Base-by-base conservation (phyloP, 2,113 vertebrate genomes). In the Psephotus haematonotus region DNA sequence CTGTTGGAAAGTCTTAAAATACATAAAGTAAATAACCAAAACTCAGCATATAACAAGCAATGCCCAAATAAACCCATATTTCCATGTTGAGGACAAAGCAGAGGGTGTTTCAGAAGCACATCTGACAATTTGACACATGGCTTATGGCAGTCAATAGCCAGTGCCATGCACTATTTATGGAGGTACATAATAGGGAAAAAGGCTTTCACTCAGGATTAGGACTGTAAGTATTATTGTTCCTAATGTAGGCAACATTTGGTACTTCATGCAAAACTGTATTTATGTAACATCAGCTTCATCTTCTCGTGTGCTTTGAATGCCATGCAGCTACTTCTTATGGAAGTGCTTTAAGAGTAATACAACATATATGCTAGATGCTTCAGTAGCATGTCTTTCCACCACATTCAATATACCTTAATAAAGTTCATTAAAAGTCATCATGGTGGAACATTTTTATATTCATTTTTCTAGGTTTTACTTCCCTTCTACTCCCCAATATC, bases 91-190 rank as follows among this genome's bases (percentile, higher is more conserved):
- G 53, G 59, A 69, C 28, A 71, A 84, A 62, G 79, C 20, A 82
- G 86, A 70, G 47, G 86, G 55, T 71, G 90, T 47, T 85, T 88
- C 52, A 92, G 89, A 89, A 88, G 87, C 88, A 68, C 9, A 4
- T 39, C 84, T 91, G 81, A 55, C 80, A 86, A 89, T 80, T 72
- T 94, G 92, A 96, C 81, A 82, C 95, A 93, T 3, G 7, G n/a
- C 39, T 91, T 39, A 47, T 59, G 92, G 78, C 59, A 95, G 90
- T 5, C 94, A 90, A 86, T 80, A 89, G 95, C 95, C 94, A 93
- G 74, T 75, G 67, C 90, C 90, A 94, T 82, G 89, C 90, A 92
- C 79, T 96, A 93, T 95, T 96, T 88, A 97, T 90, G 91, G 86
- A 82, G 83, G 27, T 24, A 67, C 46, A 25, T 85, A 96, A 90